Evolutionary conservation across 2,797 vertebrate species (phyloP), one percentile per base, ranked within the genome.

Genomic region (Nannoperca obscura): DNA sequence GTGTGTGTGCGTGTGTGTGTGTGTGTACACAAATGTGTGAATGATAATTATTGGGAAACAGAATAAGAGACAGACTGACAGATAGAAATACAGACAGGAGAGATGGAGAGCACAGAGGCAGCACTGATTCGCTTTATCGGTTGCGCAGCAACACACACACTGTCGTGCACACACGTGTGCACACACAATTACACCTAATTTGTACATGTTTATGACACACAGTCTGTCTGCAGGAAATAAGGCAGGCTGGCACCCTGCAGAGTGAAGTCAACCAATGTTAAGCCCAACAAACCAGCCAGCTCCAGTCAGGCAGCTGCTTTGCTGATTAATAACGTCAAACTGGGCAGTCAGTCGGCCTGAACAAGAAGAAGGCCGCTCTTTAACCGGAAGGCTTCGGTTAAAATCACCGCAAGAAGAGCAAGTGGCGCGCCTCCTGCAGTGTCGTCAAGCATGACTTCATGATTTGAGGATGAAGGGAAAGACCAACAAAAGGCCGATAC

Each of bases 221-320:
- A 20, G 72, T 58, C 46, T 64, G 69, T 76, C 59, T 78, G 67
- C 61, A 74, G 78, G 75, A 85, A 80, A 72, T 57, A 62, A 85
- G 53, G 14, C n/a, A n/a, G 50, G 20, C 57, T 8, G 66, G 71
- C 57, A 54, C 46, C 79, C 79, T 62, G 72, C 63, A 64, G 83
- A 74, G 64, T 27, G 65, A 73, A 79, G 63, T 73, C 79, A 73
- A 54, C 44, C 71, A 22, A n/a, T 7, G 53, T 40, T 53, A 60
- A 57, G 30, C 36, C 55, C 55, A 63, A 76, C 40, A 70, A 58
- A 72, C 19, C 68, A 34, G 54, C 49, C 57, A 40, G 46, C 30
- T 77, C n/a, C 15, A 73, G 8, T 54, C 72, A 30, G 67, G 24
- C 38, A 60, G 58, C 12, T 32, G 34, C 59, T 73, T 47, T 19